Percentiles rank a stretch among this genome's conserved stretches.
phyloP scores from a whole-genome alignment of 2,113 vertebrate species.

The Lipotes vexillifer region DNA sequence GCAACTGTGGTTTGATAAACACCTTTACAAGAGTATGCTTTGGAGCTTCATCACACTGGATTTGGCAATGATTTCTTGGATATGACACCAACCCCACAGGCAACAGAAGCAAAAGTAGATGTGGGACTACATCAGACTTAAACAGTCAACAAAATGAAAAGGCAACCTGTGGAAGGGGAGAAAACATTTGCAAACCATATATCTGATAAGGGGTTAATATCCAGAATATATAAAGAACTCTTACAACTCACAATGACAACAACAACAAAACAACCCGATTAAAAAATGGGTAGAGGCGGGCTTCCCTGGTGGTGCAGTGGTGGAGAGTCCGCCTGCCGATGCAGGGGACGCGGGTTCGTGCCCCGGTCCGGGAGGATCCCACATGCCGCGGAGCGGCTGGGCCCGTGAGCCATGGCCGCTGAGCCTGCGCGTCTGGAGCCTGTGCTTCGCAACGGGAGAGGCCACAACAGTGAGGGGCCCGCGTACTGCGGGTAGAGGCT shows the following conservation, averaged over 20 bases:
- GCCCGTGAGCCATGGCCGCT: too few species aligned
- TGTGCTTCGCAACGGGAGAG: too few species aligned
- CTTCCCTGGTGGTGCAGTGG: too few species aligned
- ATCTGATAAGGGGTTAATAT: not conserved
- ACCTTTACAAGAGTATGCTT: not conserved
- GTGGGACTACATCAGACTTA: not conserved
- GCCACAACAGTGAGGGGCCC: too few species aligned
- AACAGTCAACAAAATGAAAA: not conserved
- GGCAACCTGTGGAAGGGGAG: not conserved
- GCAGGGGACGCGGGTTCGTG: too few species aligned
- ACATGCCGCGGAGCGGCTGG: too few species aligned
- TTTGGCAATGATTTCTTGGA: not conserved
- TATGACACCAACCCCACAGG: not conserved
- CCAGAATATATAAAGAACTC: too few species aligned
- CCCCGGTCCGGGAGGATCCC: too few species aligned
- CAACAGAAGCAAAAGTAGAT: not conserved
- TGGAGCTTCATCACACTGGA: not conserved
- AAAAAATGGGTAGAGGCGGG: not conserved
- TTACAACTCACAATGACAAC: not conserved
- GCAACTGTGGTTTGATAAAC: not conserved
- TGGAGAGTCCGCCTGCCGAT: too few species aligned
- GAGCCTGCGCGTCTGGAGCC: too few species aligned
- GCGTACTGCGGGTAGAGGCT: not conserved
- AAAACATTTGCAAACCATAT: not conserved
- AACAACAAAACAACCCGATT: not conserved